These are phyloP conservation scores for Odobenus rosmarus DNA, from an alignment of 2,113 vertebrate species.

Conservation along the genomic window DNA sequence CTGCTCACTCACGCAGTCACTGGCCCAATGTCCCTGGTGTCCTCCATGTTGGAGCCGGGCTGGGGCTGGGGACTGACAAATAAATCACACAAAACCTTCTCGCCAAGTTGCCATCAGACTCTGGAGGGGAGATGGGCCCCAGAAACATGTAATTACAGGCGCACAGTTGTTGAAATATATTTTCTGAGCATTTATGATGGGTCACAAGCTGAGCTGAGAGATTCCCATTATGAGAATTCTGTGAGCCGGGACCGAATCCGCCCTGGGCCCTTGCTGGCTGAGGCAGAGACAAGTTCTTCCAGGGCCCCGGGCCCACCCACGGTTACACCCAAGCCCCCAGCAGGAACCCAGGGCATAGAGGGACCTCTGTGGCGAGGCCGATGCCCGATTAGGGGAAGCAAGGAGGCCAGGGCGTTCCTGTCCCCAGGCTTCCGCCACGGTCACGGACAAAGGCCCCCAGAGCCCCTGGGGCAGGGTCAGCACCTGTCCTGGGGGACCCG, in stretches of 20 bases:
- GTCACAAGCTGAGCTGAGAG: background rate
- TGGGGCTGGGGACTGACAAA: background rate
- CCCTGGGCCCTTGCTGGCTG: background rate
- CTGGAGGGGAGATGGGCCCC: background rate
- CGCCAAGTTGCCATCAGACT: background rate
- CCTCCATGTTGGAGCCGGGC: background rate
- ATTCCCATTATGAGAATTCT: background rate
- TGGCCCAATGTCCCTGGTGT: fast-evolving
- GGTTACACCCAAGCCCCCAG: background rate
- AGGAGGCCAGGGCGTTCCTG: background rate
- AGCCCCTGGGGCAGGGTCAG: background rate
- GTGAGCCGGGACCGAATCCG: background rate
- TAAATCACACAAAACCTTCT: background rate
- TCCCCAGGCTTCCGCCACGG: background rate
- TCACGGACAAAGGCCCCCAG: background rate
- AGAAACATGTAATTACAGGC: fast-evolving
- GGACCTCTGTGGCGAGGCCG: fast-evolving
- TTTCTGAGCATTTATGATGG: background rate
- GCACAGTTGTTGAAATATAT: fast-evolving
- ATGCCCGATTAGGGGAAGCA: fast-evolving
- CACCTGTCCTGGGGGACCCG: background rate
- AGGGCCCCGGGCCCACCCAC: background rate
- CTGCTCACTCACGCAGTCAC: fast-evolving
- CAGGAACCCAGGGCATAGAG: fast-evolving
- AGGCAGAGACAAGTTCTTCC: fast-evolving